Conservation (phyloP, 2,888 invertebrate species). For the Trachelus iudaicus region DNA sequence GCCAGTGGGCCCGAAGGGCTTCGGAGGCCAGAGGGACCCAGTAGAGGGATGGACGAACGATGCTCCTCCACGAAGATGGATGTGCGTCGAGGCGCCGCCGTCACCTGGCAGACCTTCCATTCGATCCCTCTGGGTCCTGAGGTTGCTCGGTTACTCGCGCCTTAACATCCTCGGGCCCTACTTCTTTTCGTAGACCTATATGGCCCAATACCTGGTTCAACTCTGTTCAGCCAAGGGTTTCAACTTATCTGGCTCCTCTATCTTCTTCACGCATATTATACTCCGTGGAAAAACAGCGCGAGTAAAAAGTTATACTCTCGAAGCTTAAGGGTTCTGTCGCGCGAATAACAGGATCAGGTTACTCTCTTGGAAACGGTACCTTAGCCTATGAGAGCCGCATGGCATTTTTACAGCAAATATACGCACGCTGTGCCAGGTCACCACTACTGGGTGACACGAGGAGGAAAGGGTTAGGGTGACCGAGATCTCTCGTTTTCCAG, state of each 20-base stretch:
- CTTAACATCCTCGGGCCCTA: neutral
- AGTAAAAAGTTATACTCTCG: conserved; percentile 35
- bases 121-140: conserved; percentile 1
- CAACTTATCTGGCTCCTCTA: conserved; percentile 56
- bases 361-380: conserved; percentile 46
- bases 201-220: conserved; percentile 25
- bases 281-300: conserved; percentile 49
- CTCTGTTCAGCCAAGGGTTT: conserved; percentile 46
- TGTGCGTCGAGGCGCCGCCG: conserved; percentile 62
- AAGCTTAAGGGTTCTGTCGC: conserved; percentile 47
- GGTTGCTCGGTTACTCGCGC: conserved; percentile 3
- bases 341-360: conserved; percentile 63
- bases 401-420: conserved; percentile 10
- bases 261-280: conserved; percentile 60
- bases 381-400: conserved; percentile 5
- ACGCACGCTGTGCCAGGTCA: neutral
- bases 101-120: conserved; percentile 54
- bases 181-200: neutral
- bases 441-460: neutral
- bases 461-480: neutral
- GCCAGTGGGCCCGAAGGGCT: conserved; percentile 18
- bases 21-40: conserved; percentile 33
- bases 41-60: conserved; percentile 27
- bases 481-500: neutral
- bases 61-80: conserved; percentile 54